Conservation (phyloP, 2,797 vertebrate species). For the Lerista edwardsae region DNA sequence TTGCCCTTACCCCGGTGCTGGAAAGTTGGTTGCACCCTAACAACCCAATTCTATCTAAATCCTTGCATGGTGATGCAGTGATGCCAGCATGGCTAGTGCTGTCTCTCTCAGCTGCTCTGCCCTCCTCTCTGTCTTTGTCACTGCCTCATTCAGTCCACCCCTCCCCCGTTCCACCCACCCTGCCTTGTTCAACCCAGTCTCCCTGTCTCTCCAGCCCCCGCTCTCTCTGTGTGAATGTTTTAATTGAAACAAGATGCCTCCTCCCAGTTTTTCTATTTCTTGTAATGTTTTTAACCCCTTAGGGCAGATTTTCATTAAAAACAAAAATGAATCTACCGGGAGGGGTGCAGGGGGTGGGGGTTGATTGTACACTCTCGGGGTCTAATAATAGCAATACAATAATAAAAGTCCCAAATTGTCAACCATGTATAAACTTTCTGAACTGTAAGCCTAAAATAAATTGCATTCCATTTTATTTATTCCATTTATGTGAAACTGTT, state of each 20-base stretch:
- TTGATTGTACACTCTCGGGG: background rate
- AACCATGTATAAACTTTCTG: background rate
- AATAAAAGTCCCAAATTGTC: background rate
- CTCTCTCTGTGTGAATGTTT: too few relatives aligned
- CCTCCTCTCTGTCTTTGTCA: too few relatives aligned
- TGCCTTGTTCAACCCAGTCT: too few relatives aligned
- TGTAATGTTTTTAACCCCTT: background rate
- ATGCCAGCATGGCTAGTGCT: too few relatives aligned
- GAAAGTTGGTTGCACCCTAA: too few relatives aligned
- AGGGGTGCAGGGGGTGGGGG: background rate
- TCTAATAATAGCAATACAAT: background rate
- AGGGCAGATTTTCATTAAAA: background rate
- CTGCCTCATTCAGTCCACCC: too few relatives aligned
- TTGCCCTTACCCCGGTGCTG: too few relatives aligned
- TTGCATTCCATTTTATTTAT: slow-evolving; percentile 2
- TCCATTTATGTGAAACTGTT: slow-evolving; percentile 11
- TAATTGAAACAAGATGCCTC: background rate
- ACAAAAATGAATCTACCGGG: background rate
- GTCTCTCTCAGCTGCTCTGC: too few relatives aligned
- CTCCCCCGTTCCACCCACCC: too few relatives aligned
- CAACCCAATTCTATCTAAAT: too few relatives aligned
- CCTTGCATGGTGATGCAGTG: too few relatives aligned
- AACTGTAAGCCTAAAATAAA: slow-evolving; percentile 35
- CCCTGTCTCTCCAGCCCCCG: too few relatives aligned
- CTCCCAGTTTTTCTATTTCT: background rate